Evolutionary conservation across 1,140 invertebrate genomes (phyloP).

Genomic region (Caenorhabditis latens): DNA sequence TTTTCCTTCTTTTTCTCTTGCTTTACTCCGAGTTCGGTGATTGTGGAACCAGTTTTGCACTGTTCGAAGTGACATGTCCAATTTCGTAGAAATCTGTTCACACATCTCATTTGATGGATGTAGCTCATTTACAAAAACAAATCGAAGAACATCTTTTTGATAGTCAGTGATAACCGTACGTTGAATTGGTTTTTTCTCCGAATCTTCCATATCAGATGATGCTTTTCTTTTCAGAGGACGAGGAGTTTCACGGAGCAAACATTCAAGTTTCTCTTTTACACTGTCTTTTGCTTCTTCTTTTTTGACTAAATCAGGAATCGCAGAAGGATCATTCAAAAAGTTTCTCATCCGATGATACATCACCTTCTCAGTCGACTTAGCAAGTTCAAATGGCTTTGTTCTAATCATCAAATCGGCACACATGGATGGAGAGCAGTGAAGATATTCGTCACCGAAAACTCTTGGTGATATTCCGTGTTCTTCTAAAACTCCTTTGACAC

Average conservation of each 20-base stretch:
- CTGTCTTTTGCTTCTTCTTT: constrained; percentile 5
- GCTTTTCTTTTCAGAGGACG: constrained; percentile 4
- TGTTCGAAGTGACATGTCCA: constrained; percentile 91
- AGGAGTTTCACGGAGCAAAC: background rate
- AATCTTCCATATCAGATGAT: constrained; percentile 16
- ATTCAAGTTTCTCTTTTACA: background rate
- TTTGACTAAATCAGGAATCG: background rate
- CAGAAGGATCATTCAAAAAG: constrained; percentile 1
- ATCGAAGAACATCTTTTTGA: constrained; percentile 93
- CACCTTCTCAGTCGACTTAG: background rate
- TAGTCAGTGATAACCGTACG: constrained; percentile 95
- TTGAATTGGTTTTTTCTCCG: constrained; percentile 71
- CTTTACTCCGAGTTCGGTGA: constrained; percentile 95
- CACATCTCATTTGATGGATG: constrained; percentile 93
- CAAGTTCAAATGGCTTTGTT: background rate
- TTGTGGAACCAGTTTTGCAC: constrained; percentile 99
- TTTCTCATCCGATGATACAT: constrained; percentile 1
- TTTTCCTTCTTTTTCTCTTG: constrained; percentile 66
- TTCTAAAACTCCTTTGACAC: constrained; percentile 44
- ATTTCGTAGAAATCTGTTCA: constrained; percentile 90
- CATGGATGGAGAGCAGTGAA: constrained; percentile 17
- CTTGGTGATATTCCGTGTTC: constrained; percentile 12
- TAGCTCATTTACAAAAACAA: constrained; percentile 93
- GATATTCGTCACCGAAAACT: constrained; percentile 40
- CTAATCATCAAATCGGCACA: constrained; percentile 43